Base-by-base conservation (phyloP, 2,888 invertebrate species). In the Watsonalla cultraria region DNA sequence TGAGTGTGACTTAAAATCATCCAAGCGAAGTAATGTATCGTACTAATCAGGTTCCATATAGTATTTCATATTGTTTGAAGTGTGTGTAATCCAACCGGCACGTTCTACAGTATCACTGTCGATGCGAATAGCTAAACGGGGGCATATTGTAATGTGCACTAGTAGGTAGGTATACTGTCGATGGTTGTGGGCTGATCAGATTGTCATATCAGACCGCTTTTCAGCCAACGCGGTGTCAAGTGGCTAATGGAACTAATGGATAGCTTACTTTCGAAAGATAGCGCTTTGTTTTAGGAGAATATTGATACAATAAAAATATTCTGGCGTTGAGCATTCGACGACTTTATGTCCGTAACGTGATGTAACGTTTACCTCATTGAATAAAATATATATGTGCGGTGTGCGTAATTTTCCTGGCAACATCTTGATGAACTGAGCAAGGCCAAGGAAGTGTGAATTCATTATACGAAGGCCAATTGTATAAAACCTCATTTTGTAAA, bases 271-370 rank as follows among this genome's bases (percentile, higher is more conserved):
- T 62, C 58, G 52, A 46, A 50, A 61, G 66, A 62, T 62, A 58
- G 54, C 52, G 49, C 53, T 58, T 52, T 54, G 55, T 57, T 56
- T 35, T 45, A 24, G 14, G 47, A 47, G 48, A 11, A 34, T 51
- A 53, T 45, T 45, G 48, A 51, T 42, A 53, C 34, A 51, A 45
- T 15, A 24, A 45, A 51, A 33, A 51, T 51, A 51, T 9, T 11
- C 24, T 24, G 24, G 24, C 24, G 24, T 24, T 24, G 24, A 24
- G 24, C 24, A 64, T 61, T 62, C 56, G 64, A 74, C 76, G 72
- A 71, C 59, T 74, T 71, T 73, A 70, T 66, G 65, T 14, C 66
- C 64, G 65, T 79, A 77, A 76, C 64, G 65, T 79, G 78, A 76
- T 76, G 76, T 76, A 76, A 78, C 64, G 58, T 54, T 66, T 72